Conservation (phyloP, 2,113 vertebrate species). For the Capreolus pygargus region DNA sequence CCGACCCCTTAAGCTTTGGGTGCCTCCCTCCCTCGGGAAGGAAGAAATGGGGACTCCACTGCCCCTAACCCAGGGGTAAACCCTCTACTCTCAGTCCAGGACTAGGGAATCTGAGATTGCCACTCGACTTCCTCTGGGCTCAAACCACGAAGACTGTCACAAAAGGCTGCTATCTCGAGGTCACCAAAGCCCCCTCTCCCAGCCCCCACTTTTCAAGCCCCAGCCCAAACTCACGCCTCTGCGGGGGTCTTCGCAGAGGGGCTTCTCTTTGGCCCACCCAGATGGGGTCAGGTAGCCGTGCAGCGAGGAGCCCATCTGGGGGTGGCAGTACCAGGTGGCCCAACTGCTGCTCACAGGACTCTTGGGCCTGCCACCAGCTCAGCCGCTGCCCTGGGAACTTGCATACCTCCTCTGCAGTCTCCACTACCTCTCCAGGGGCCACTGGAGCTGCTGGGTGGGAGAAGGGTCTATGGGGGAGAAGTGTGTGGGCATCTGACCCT, state of each 20-base stretch:
- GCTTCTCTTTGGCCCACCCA: slow-evolving; percentile 81
- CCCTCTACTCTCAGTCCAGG: not conserved
- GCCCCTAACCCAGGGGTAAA: not conserved
- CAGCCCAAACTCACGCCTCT: slow-evolving; percentile 74
- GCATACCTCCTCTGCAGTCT: slow-evolving; percentile 78
- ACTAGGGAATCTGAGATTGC: not conserved
- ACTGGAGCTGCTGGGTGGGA: slow-evolving; percentile 46
- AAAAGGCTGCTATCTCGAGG: not conserved
- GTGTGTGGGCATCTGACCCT: not conserved
- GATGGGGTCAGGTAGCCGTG: slow-evolving; percentile 76
- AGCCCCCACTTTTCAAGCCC: no score
- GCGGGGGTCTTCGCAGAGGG: slow-evolving; percentile 6
- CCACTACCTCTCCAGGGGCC: slow-evolving; percentile 51
- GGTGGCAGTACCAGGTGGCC: slow-evolving; percentile 77
- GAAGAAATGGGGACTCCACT: not conserved
- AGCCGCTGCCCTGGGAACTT: slow-evolving; percentile 80
- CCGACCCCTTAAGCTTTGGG: not conserved
- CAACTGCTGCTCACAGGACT: slow-evolving; percentile 84
- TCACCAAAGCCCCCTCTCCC: not conserved
- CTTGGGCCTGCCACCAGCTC: slow-evolving; percentile 84
- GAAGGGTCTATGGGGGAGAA: not conserved
- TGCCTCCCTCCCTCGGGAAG: not conserved
- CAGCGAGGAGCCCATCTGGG: slow-evolving; percentile 26
- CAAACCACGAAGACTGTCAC: not conserved
- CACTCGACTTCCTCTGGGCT: not conserved